Percentiles rank a stretch among this genome's conserved stretches.
Evolutionary conservation across 1,140 invertebrate genomes (phyloP).

Genomic region (Whitmania pigra): DNA sequence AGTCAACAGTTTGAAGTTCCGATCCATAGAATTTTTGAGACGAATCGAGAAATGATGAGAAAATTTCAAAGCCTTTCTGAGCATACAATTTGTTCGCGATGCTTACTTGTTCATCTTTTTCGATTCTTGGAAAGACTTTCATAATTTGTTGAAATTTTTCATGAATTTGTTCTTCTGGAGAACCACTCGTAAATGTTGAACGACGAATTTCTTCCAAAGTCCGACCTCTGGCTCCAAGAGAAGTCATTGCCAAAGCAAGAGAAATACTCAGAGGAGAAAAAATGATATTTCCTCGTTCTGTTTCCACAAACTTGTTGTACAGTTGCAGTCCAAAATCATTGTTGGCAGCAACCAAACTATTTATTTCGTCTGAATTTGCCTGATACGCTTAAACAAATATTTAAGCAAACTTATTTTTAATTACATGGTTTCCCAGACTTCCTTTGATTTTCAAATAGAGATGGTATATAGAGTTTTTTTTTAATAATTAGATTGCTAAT

Average conservation of each 20-base stretch:
- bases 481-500: too few relatives aligned
- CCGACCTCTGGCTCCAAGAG: not conserved
- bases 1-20: slow-evolving; percentile 1
- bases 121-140: not conserved
- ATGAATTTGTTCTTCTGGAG: not conserved
- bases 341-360: not conserved
- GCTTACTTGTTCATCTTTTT: not conserved
- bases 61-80: not conserved
- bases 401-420: too few relatives aligned
- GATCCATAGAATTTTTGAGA: not conserved
- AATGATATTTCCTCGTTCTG: not conserved
- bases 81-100: slow-evolving; percentile 13
- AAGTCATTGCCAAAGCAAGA: slow-evolving; percentile 13
- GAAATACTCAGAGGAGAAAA: slow-evolving; percentile 15
- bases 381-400: too few relatives aligned
- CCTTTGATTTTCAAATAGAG: too few relatives aligned
- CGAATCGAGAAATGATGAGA: not conserved
- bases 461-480: too few relatives aligned
- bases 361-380: too few relatives aligned
- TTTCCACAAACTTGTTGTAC: not conserved
- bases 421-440: too few relatives aligned
- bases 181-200: not conserved
- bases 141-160: not conserved
- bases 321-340: not conserved
- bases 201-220: not conserved